A percentile compares a stretch with the other conserved stretches of the same genome.
Evolutionary conservation across 2,888 invertebrate species (phyloP).

Genomic region (Rugalucina vietnamica): DNA sequence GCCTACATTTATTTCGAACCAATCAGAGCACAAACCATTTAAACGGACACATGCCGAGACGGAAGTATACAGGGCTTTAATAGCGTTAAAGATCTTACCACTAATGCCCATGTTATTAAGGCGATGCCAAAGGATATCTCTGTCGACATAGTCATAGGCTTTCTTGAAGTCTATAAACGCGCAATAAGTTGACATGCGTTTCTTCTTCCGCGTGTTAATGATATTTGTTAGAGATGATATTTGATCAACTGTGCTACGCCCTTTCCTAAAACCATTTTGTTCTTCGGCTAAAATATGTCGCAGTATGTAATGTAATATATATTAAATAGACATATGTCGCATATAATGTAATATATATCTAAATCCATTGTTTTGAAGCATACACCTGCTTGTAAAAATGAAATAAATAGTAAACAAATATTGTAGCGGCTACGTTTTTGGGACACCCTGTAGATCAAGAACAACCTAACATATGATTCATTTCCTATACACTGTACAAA

Average conservation of each 20-base stretch:
- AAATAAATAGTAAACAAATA: no score
- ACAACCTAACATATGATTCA: no score
- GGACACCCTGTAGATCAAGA: no score
- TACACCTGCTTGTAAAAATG: no score
- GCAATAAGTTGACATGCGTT: slow-evolving; percentile 12
- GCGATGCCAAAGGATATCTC: slow-evolving; percentile 21
- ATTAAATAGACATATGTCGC: no score
- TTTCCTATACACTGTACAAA: not conserved
- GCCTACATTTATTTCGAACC: slow-evolving; percentile 44
- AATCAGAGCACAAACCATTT: slow-evolving; percentile 20
- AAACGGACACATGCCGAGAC: slow-evolving; percentile 30
- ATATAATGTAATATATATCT: no score
- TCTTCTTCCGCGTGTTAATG: slow-evolving; percentile 29
- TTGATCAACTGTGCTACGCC: slow-evolving; percentile 26
- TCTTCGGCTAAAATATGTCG: no score
- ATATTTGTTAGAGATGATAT: slow-evolving; percentile 22
- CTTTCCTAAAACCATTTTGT: slow-evolving; percentile 44
- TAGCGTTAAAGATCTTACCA: slow-evolving; percentile 20
- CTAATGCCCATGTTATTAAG: not conserved
- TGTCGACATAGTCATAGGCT: slow-evolving; percentile 36
- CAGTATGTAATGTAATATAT: no score
- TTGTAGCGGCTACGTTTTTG: no score
- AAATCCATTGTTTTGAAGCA: no score
- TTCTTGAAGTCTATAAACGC: slow-evolving; percentile 40
- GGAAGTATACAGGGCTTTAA: slow-evolving; percentile 24